Evolutionary conservation across 2,888 invertebrate genomes (phyloP), one percentile per base, ranked within the genome.

Genomic region (Callimorpha dominula): DNA sequence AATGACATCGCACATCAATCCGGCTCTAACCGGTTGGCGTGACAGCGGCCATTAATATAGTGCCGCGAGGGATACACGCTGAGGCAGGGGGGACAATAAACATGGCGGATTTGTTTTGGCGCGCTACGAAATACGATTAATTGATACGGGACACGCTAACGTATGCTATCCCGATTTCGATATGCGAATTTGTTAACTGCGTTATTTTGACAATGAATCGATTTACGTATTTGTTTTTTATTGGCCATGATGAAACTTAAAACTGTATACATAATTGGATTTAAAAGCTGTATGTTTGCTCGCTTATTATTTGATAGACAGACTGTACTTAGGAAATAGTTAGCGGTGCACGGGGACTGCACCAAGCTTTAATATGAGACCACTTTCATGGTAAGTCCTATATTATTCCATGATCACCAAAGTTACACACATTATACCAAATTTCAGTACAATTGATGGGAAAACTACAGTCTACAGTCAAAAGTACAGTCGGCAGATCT

Each of bases 61-160:
- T 81, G 79, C 82, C 65, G 60, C 72, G 74, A 72, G 71, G 75
- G 73, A 71, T 70, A 20, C 40, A n/a, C 52, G n/a, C 57, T 20
- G 31, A 17, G 62, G 63, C n/a, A 65, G 65, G 31, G 68, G 68
- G 66, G 64, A 69, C 54, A 86, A 86, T 77, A 88, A 93, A 91
- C 90, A 91, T 89, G 90, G 90, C 90, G 92, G 91, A 91, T 93
- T 91, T 93, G 92, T 93, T 93, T 93, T 90, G 91, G 91, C 92
- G 92, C 91, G 90, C 81, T 81, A 91, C 88, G 85, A 94, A 94
- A 93, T 87, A 89, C 90, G 90, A 93, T 92, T 93, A 93, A 93
- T 94, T 91, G 93, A 91, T 91, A 89, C 84, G 70, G 74, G 80
- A 80, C 93, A 93, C 92, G 93, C 90, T 84, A 91, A 78, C 78